Evolutionary conservation across 2,113 vertebrate genomes (phyloP), one percentile per base, ranked within the genome.

Genomic region (Apteryx mantelli): DNA sequence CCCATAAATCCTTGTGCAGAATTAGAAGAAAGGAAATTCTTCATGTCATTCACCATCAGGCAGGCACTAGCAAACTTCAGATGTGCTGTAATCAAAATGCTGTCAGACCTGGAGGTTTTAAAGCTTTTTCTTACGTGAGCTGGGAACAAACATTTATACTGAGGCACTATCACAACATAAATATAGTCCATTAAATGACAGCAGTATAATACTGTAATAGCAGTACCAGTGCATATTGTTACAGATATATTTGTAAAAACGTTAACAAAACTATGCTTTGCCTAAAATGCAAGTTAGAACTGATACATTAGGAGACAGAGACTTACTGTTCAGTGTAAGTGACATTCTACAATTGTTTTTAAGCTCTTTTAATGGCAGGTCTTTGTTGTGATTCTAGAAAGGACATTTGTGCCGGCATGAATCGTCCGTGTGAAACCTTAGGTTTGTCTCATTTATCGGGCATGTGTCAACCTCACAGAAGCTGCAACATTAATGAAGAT

Each of bases 401-500:
- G 97, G 99, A 99, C 96, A 99, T 99, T 89, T 99, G 99, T 96
- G 99, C 99, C 64, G 99, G 99, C 84, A 98, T 98, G 98, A 99
- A 99, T 92, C 98, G 98, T 80, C 99, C 99, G 0, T 99, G 99
- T 83, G 99, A 99, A 98, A 99, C 99, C 4, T 97, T 99, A 58
- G 99, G 99, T 56, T 98, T 99, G 90, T 99, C 99, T 75, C 99
- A 99, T 91, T 98, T 99, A n/a, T 99, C 99, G 1, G 99, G 99
- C 76, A 99, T 99, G 99, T 99, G 99, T 92, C 99, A 99, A 48
- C 99, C 99, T 24, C 99, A 99, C 93, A 98, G 99, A 76, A 99
- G 99, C 95, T 99, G 99, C 95, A 99, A 99, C 95, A 99, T 99
- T 98, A 99, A 99, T 11, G 99, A 99, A 97, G 99, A 99, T 89